Percentiles rank a stretch among this genome's conserved stretches.
Conservation (phyloP, 2,888 invertebrate species). For the Tribolium freemani region DNA sequence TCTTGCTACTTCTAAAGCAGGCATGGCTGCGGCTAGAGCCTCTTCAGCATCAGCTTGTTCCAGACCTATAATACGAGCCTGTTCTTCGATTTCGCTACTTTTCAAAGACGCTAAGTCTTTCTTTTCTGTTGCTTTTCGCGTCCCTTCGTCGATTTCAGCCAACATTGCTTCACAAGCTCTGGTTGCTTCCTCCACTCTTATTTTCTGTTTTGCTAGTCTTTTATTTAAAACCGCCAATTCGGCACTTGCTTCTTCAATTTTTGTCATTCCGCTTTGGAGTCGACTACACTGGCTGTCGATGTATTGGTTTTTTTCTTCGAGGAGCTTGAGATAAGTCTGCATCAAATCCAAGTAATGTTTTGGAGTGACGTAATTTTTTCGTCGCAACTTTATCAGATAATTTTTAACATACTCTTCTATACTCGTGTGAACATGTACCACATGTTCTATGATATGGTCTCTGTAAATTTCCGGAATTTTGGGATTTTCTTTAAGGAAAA, state of each 20-base stretch:
- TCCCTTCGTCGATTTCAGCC: slow-evolving; percentile 80
- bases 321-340: slow-evolving; percentile 80
- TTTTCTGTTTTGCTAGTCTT: slow-evolving; percentile 85
- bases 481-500: slow-evolving; percentile 80
- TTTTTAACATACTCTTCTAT: slow-evolving; percentile 80
- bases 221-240: slow-evolving; percentile 85
- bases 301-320: slow-evolving; percentile 79
- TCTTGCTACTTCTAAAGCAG: slow-evolving; percentile 86
- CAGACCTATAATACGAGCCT: slow-evolving; percentile 81
- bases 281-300: slow-evolving; percentile 78
- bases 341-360: slow-evolving; percentile 93
- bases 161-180: slow-evolving; percentile 85
- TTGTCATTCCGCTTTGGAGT: slow-evolving; percentile 79
- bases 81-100: slow-evolving; percentile 85
- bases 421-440: slow-evolving; percentile 87
- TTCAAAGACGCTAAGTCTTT: slow-evolving; percentile 86
- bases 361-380: slow-evolving; percentile 91
- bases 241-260: slow-evolving; percentile 89
- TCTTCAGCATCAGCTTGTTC: slow-evolving; percentile 90
- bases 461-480: slow-evolving; percentile 67
- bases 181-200: slow-evolving; percentile 86
- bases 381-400: slow-evolving; percentile 80
- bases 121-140: slow-evolving; percentile 80
- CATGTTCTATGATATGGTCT: slow-evolving; percentile 82
- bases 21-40: slow-evolving; percentile 84